Base-by-base conservation (phyloP, 2,113 vertebrate species). In the Microtus richardsoni region DNA sequence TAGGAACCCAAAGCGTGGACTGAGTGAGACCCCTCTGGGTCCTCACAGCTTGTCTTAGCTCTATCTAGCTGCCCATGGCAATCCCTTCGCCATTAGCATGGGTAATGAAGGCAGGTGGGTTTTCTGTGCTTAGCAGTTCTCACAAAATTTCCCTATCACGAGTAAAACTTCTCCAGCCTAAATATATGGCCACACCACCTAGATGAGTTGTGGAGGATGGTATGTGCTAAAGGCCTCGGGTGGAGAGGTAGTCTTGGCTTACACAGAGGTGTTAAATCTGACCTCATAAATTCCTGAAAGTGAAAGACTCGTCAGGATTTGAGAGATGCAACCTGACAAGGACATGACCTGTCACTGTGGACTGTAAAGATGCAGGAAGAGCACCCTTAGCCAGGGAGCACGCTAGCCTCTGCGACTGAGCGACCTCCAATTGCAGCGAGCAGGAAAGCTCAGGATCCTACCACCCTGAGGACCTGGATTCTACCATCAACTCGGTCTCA, bases 281-380 rank as follows among this genome's bases (percentile, higher is more conserved):
- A 87, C 36, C 74, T 26, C 60, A 86, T 3, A 66, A 39, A 36
- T 87, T 89, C 88, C 91, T 85, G 47, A 89, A 95, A 87, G 24
- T 64, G 24, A 64, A 64, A 44, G 41, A 58, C 2, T 85, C 2
- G 7, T 75, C n/a, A 71, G 73, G 4, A 17, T 44, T 52, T 91
- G 21, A 64, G 7, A 77, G 9, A 88, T 44, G 26, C 52, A 80
- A 3, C 0, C 0, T 71, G n/a, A 64, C 47, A 88, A 91, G 71
- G 39, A 80, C 14, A 10, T 8, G 41, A 49, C 21, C 1, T 11
- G 5, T 49, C 41, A 24, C 82, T 83, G 49, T 54, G 84, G 71
- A 49, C 47, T 82, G 14, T 33, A 58, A 94, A 82, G 66, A 68
- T 28, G 30, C 44, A 92, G 12, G 70, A 90, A 96, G 30, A 39